A percentile compares a stretch with the other conserved stretches of the same genome.
Conservation (phyloP, 2,888 invertebrate genomes). For the Cryptocephalus moraei region DNA sequence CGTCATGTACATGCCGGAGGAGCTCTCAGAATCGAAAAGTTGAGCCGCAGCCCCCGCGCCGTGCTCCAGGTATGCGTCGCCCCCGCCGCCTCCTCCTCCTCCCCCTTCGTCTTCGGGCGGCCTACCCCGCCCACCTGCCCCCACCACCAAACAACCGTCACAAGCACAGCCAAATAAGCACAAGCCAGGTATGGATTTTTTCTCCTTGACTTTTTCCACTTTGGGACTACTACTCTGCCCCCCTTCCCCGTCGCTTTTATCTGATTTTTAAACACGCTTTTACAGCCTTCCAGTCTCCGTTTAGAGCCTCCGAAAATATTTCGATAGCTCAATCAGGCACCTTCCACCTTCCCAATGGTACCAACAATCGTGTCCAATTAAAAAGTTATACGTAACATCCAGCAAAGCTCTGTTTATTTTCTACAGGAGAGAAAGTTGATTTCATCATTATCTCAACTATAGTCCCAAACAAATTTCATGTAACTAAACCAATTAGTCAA, state of each 20-base stretch:
- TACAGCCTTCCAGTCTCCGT: slow-evolving; percentile 7
- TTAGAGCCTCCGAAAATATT: no score
- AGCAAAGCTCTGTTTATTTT: no score
- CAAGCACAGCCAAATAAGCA: slow-evolving; percentile 35
- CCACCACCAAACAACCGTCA: slow-evolving; percentile 33
- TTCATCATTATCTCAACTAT: background rate
- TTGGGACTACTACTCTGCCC: slow-evolving; percentile 6
- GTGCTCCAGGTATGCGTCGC: slow-evolving; percentile 9
- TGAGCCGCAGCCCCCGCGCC: background rate
- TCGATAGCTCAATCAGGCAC: no score
- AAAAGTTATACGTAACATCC: no score
- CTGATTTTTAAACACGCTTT: slow-evolving; percentile 8
- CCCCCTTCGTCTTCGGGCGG: slow-evolving; percentile 29
- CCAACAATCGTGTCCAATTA: no score
- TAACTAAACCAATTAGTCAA: no score
- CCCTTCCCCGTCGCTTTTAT: slow-evolving; percentile 15
- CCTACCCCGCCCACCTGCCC: slow-evolving; percentile 28
- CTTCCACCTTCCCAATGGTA: no score
- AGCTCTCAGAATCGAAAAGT: slow-evolving; percentile 15
- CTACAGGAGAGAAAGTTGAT: background rate
- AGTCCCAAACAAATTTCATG: background rate
- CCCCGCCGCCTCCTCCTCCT: slow-evolving; percentile 18
- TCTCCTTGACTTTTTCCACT: slow-evolving; percentile 5
- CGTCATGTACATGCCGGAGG: slow-evolving; percentile 22
- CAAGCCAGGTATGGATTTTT: slow-evolving; percentile 27